These are phyloP conservation scores for Bilobella aurantiaca DNA, from an alignment of 1,140 invertebrate genomes.

Conservation along the genomic window DNA sequence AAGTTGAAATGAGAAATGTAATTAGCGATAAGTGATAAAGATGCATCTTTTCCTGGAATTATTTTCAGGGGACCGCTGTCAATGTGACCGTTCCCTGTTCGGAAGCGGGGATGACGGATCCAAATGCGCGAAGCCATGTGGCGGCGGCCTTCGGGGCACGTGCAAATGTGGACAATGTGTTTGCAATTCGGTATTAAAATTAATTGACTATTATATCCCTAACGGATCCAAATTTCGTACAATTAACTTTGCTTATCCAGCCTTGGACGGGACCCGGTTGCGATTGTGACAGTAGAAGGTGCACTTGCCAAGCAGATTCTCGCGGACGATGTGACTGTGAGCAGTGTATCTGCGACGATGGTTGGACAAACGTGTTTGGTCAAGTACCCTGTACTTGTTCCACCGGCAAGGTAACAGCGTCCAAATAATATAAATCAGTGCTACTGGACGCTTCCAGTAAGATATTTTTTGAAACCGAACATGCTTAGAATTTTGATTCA, in stretches of 20 bases:
- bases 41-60: neutral
- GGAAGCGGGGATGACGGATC: neutral
- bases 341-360: neutral
- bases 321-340: constrained; percentile 17
- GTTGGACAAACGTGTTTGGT: neutral
- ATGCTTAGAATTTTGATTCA: too few relatives aligned
- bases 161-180: constrained; percentile 22
- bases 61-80: neutral
- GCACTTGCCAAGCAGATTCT: neutral
- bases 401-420: neutral
- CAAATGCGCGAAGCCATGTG: constrained; percentile 10
- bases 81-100: neutral
- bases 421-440: too few relatives aligned
- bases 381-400: neutral
- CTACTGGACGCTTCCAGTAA: too few relatives aligned
- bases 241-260: constrained; percentile 8
- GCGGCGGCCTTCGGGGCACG: neutral
- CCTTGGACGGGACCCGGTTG: constrained; percentile 18
- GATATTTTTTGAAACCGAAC: too few relatives aligned
- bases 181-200: constrained; percentile 5
- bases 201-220: neutral
- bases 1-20: neutral
- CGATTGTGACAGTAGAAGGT: constrained; percentile 8
- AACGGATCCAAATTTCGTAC: neutral
- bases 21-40: neutral